phyloP scores from a whole-genome alignment of 1,140 invertebrate species.

The Dreissena polymorpha region DNA sequence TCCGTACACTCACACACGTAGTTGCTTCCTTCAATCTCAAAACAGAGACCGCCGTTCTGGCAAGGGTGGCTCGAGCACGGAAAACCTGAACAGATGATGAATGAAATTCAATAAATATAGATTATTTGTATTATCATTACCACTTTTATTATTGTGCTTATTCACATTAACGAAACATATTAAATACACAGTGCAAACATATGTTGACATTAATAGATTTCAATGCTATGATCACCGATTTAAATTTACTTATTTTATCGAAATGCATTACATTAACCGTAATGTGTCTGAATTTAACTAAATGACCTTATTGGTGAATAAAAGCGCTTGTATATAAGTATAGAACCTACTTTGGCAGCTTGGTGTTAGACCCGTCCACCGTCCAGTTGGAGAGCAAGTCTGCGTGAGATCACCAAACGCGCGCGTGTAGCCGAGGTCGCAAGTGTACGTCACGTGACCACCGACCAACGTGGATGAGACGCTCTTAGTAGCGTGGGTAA shows the following conservation, averaged over 20 bases:
- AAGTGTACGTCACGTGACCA: conserved; percentile 36
- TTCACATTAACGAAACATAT: no score
- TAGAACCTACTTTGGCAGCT: conserved; percentile 24
- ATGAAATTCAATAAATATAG: neutral
- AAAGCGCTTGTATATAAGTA: neutral
- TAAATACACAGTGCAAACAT: no score
- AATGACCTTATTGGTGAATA: no score
- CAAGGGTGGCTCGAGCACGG: conserved; percentile 28
- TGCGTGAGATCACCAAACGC: conserved; percentile 24
- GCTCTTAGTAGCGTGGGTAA: conserved; percentile 16
- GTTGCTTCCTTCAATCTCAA: conserved; percentile 17
- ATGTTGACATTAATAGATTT: no score
- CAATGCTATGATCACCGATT: no score
- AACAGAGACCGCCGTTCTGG: conserved; percentile 29
- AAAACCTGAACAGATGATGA: neutral
- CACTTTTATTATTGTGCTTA: no score
- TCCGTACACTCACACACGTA: conserved; percentile 35
- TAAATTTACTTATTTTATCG: no score
- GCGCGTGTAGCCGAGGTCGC: conserved; percentile 26
- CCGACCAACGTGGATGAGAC: conserved; percentile 16
- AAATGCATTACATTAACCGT: no score
- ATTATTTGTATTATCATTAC: no score
- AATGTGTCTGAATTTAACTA: no score
- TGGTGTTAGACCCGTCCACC: conserved; percentile 29
- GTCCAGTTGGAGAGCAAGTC: conserved; percentile 20